Conservation (phyloP, 2,888 invertebrate genomes). For the Octodonta nipae region DNA sequence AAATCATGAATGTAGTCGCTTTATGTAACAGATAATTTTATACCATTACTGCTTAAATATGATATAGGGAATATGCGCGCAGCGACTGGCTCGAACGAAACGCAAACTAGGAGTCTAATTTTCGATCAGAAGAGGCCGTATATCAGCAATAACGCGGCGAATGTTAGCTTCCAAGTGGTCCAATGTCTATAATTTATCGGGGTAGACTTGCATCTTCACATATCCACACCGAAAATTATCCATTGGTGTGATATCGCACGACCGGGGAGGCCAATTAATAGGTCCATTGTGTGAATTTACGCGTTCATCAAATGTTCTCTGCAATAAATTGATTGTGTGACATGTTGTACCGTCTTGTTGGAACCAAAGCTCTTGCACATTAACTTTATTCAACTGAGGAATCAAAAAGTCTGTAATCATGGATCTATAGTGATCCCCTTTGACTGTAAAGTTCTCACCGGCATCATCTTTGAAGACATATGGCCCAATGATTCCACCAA, state of each 20-base stretch:
- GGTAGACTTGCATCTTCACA: constrained; percentile 13
- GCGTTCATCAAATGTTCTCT: constrained; percentile 6
- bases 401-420: constrained; percentile 8
- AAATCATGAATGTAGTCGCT: neutral
- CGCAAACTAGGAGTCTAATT: constrained; percentile 8
- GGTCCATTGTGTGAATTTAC: constrained; percentile 15
- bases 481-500: too few relatives aligned
- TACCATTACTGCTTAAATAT: constrained; percentile 10
- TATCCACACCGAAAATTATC: constrained; percentile 8
- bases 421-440: constrained; percentile 5
- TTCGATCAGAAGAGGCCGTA: constrained; percentile 12
- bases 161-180: too few relatives aligned
- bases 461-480: too few relatives aligned
- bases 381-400: constrained; percentile 7
- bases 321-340: constrained; percentile 14
- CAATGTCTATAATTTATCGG: too few relatives aligned
- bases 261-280: constrained; percentile 16
- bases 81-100: constrained; percentile 8
- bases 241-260: too few relatives aligned
- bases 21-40: constrained; percentile 5
- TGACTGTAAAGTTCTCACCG: neutral
- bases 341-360: constrained; percentile 12
- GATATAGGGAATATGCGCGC: constrained; percentile 9
- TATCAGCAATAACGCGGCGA: too few relatives aligned
- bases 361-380: too few relatives aligned